Evolutionary conservation across 2,797 vertebrate species (phyloP), one percentile per base, ranked within the genome.

Genomic region (Phaenicophaeus curvirostris): DNA sequence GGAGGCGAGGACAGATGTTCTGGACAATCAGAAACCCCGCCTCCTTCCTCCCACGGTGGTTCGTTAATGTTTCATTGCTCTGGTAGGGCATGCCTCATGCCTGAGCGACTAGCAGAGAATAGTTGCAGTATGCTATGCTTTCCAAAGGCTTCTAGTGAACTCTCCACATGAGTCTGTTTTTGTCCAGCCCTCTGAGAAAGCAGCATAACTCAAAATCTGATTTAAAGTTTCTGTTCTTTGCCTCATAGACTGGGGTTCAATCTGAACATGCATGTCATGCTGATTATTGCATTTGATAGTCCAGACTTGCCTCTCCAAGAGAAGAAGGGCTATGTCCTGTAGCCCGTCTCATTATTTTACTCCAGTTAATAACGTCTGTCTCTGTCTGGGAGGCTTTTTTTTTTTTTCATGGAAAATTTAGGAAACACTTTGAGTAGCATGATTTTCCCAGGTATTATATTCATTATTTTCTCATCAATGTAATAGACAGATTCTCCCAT

Each of bases 401-500:
- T 62, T 65, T 61, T 35, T 0, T n/a, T n/a, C 4, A 7, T 5
- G 41, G 63, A 91, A 77, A 93, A 92, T 63, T 85, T 92, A 65
- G 90, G 80, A 75, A 92, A 90, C 33, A 69, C 67, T 77, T 85
- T 89, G 81, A 96, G n/a, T 83, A 92, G 79, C n/a, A 18, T 61
- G 80, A 91, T 87, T 94, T 97, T 90, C 73, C 80, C 93, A 81
- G 95, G 68, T 94, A 90, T 77, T 92, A 66, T 72, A 53, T 72
- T 89, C 74, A 74, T 85, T 95, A 58, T 76, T 96, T 92, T 93
- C 81, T 90, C 85, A 84, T 97, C 90, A 84, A 51, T 90, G 90
- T 85, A 93, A 90, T 88, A 58, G 89, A 93, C 90, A 96, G 93
- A 96, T 96, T 96, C 77, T 87, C 89, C 80, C 6, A 27, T 90